A percentile compares a stretch with the other conserved stretches of the same genome.
These are phyloP conservation scores for Arge pagana DNA, from an alignment of 2,888 invertebrate genomes.

Conservation along the genomic window DNA sequence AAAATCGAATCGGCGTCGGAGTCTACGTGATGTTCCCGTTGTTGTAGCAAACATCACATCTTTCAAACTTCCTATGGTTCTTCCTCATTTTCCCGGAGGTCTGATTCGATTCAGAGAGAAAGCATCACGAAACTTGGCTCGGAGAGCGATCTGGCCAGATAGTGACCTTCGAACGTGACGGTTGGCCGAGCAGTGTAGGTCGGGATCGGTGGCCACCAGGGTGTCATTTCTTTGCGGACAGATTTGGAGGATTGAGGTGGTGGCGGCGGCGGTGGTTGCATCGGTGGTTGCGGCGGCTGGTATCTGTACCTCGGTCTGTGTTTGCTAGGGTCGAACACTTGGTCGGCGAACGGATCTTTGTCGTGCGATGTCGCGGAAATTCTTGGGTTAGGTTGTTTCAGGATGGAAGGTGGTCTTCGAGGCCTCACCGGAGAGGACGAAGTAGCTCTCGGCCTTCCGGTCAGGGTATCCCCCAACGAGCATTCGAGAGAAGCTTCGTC, in stretches of 20 bases:
- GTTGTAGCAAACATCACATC: too few species aligned
- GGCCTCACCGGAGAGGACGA: constrained; percentile 38
- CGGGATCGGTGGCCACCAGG: constrained; percentile 61
- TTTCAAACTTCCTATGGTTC: too few species aligned
- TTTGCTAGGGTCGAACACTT: constrained; percentile 74
- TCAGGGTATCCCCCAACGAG: background rate
- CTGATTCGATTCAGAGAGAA: constrained; percentile 9
- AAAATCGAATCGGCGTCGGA: too few species aligned
- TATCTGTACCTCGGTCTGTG: constrained; percentile 79
- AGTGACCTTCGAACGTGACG: constrained; percentile 75
- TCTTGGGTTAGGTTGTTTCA: constrained; percentile 41
- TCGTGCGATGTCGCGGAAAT: constrained; percentile 33
- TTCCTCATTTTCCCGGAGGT: too few species aligned
- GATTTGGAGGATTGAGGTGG: constrained; percentile 52
- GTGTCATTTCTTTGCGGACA: constrained; percentile 59
- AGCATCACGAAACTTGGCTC: constrained; percentile 10
- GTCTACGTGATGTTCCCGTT: too few species aligned
- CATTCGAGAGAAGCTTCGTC: constrained; percentile 13
- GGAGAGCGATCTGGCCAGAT: constrained; percentile 19
- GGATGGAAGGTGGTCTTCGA: constrained; percentile 55
- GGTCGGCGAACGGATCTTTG: constrained; percentile 64
- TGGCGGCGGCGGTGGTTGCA: constrained; percentile 63
- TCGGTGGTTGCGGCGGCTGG: constrained; percentile 70
- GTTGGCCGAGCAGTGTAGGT: constrained; percentile 66
- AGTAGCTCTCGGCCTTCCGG: constrained; percentile 22